phyloP scores from a whole-genome alignment of 2,888 invertebrate genomes.

The Dryococelus australis region DNA sequence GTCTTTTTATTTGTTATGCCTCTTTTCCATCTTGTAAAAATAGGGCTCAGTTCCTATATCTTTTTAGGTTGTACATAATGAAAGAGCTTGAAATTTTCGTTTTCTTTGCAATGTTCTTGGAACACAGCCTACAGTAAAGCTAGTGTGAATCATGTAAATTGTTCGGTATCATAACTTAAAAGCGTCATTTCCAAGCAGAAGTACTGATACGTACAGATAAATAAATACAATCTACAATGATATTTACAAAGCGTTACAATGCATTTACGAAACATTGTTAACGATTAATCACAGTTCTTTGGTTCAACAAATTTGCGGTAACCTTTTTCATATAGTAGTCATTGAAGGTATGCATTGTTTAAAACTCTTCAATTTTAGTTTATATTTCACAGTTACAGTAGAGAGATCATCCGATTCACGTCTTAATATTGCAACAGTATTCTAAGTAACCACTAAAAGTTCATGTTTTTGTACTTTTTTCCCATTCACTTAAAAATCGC shows the following conservation, averaged over 20 bases:
- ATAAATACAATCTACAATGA: not conserved
- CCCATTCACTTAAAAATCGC: not conserved
- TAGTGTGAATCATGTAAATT: not conserved
- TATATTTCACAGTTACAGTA: not conserved
- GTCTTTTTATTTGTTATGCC: no score
- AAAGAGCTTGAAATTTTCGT: no score
- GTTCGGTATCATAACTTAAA: not conserved
- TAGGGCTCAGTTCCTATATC: no score
- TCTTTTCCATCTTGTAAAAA: no score
- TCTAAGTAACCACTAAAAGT: not conserved
- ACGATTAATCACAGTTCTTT: constrained; percentile 3
- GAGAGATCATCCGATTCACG: not conserved
- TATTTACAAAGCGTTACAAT: constrained; percentile 11
- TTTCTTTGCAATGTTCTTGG: not conserved
- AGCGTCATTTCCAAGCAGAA: not conserved
- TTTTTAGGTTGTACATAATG: no score
- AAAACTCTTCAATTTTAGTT: not conserved
- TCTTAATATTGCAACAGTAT: constrained; percentile 1
- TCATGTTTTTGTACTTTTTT: not conserved
- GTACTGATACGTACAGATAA: not conserved
- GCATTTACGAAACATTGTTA: not conserved
- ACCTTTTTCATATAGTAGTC: not conserved
- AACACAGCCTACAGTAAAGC: not conserved
- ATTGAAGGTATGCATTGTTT: not conserved
- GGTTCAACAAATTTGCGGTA: not conserved